A percentile compares a stretch with the other conserved stretches of the same genome.
phyloP scores from a whole-genome alignment of 2,113 vertebrate genomes.

The Terrapene triunguis region DNA sequence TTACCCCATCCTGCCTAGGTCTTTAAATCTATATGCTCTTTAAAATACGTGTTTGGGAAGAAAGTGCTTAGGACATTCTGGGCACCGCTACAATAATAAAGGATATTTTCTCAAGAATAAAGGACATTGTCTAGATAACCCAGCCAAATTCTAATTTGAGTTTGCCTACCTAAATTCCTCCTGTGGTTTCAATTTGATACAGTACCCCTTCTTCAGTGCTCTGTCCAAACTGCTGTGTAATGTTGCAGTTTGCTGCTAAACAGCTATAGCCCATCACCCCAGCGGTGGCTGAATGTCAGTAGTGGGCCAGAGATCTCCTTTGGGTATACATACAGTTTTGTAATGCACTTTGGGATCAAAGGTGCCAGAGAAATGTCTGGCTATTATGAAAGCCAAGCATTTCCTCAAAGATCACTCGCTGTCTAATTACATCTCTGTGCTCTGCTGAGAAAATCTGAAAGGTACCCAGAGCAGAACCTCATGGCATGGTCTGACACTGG shows the following conservation, averaged over 20 bases:
- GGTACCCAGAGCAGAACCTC: constrained; percentile 50
- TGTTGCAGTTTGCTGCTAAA: not conserved
- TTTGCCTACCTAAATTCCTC: not conserved
- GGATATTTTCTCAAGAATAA: not conserved
- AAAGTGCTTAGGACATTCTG: rapidly evolving
- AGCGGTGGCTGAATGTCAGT: not conserved
- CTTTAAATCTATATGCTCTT: not conserved
- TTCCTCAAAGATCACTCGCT: constrained; percentile 30
- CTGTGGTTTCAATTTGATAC: not conserved
- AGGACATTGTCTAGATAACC: not conserved
- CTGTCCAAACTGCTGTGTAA: not conserved
- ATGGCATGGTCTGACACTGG: constrained; percentile 46
- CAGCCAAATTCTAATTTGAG: not conserved
- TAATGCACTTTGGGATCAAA: constrained; percentile 53
- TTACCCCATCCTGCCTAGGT: not conserved
- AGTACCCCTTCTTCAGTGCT: not conserved
- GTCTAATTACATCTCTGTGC: constrained; percentile 41
- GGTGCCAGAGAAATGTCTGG: not conserved
- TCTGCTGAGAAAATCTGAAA: constrained; percentile 39
- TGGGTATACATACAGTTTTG: rapidly evolving
- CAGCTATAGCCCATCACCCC: not conserved
- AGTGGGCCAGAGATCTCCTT: constrained; percentile 3
- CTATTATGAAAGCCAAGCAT: constrained; percentile 8
- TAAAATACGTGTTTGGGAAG: not conserved
- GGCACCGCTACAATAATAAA: not conserved